phyloP scores from a whole-genome alignment of 2,113 vertebrate genomes.

The Eptesicus fuscus region DNA sequence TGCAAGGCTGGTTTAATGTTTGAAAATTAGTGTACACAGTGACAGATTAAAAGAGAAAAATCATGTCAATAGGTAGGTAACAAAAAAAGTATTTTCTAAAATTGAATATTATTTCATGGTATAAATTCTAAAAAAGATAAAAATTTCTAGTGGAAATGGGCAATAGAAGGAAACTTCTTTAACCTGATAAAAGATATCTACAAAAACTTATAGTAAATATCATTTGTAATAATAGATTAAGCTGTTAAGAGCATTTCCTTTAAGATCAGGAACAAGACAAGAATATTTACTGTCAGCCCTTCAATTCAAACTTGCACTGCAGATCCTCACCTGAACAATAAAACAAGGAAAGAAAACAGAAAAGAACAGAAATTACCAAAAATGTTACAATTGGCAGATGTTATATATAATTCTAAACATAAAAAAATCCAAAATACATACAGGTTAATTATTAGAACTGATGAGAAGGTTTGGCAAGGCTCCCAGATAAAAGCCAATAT shows the following conservation, averaged over 20 bases:
- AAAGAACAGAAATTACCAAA: neutral
- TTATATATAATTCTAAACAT: neutral
- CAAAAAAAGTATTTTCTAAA: neutral
- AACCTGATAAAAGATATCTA: neutral
- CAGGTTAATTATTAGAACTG: neutral
- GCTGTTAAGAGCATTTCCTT: neutral
- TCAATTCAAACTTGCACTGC: neutral
- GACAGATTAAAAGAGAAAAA: neutral
- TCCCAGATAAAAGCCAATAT: neutral
- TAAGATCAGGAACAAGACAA: neutral
- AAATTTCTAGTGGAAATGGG: neutral
- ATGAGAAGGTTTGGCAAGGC: neutral
- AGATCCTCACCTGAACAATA: neutral
- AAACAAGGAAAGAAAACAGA: neutral
- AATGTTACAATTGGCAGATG: neutral
- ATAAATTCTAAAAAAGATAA: neutral
- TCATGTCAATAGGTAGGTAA: neutral
- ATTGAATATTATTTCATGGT: neutral
- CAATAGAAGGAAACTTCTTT: neutral
- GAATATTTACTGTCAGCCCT: neutral
- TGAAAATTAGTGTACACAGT: neutral
- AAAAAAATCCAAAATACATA: neutral
- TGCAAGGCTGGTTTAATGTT: neutral
- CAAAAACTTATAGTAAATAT: neutral
- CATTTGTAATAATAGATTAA: neutral